Percentiles rank a stretch among this genome's conserved stretches.
These are phyloP conservation scores for Tricholauxania praeusta DNA, from an alignment of 2,888 invertebrate species.

Conservation along the genomic window DNA sequence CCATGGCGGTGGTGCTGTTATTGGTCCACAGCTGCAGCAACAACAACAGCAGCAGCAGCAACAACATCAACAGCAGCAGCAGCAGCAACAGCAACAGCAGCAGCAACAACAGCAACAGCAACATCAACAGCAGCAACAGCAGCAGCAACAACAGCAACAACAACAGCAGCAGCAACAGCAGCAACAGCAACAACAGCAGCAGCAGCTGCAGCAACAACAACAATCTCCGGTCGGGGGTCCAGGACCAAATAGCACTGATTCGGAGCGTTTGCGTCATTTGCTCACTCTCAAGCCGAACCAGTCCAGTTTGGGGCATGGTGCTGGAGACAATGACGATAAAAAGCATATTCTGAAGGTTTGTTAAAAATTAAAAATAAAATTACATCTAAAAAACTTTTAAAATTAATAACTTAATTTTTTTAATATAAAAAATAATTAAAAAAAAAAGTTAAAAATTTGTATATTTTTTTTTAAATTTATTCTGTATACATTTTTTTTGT, in stretches of 20 bases:
- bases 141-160: slow-evolving; percentile 49
- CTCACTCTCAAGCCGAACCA: slow-evolving; percentile 67
- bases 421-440: too few relatives aligned
- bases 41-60: slow-evolving; percentile 32
- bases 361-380: too few relatives aligned
- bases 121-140: slow-evolving; percentile 32
- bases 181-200: slow-evolving; percentile 32
- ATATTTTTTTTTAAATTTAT: too few relatives aligned
- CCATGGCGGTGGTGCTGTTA: slow-evolving; percentile 38
- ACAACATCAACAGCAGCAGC: slow-evolving; percentile 51
- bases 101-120: slow-evolving; percentile 45
- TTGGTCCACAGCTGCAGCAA: slow-evolving; percentile 46
- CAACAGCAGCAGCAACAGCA: slow-evolving; percentile 44
- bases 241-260: slow-evolving; percentile 70
- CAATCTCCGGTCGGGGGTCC: slow-evolving; percentile 56
- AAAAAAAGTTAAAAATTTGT: not conserved
- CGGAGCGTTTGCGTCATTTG: slow-evolving; percentile 70
- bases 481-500: slow-evolving; percentile 19
- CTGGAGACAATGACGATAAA: slow-evolving; percentile 61
- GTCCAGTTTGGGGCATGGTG: slow-evolving; percentile 48
- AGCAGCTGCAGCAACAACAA: slow-evolving; percentile 49
- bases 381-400: too few relatives aligned
- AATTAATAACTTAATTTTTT: too few relatives aligned
- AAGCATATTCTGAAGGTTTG: slow-evolving; percentile 55
- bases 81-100: slow-evolving; percentile 55